These are phyloP conservation scores for Epizoanthus stellaris DNA, from an alignment of 92 coral and sea anemone species.

Conservation along the genomic window DNA sequence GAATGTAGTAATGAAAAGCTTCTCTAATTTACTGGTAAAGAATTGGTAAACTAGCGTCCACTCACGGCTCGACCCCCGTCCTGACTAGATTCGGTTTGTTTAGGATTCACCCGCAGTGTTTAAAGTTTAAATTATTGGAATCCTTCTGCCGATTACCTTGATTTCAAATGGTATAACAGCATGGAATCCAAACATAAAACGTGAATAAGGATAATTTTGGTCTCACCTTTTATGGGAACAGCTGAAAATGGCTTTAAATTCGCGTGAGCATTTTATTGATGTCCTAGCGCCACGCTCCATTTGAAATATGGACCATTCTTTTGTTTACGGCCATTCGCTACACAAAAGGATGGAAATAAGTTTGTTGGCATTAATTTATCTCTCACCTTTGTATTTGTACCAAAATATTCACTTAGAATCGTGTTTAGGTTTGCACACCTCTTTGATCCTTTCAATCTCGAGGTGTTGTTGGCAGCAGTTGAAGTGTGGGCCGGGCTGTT, in stretches of 20 bases:
- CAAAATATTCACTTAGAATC: constrained; percentile 32
- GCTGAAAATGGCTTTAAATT: constrained; percentile 14
- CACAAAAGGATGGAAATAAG: constrained; percentile 43
- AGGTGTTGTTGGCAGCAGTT: not conserved
- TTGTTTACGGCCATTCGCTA: not conserved
- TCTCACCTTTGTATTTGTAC: constrained; percentile 27
- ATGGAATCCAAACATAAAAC: constrained; percentile 27
- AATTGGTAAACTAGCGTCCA: too few species aligned
- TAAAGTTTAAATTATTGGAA: constrained; percentile 34
- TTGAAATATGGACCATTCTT: constrained; percentile 34
- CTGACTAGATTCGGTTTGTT: not conserved
- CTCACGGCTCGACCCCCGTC: not conserved
- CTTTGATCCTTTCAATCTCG: not conserved
- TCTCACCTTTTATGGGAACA: constrained; percentile 9
- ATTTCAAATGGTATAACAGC: constrained; percentile 42
- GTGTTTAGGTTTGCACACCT: constrained; percentile 4
- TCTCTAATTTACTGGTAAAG: not conserved
- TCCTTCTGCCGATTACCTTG: constrained; percentile 39
- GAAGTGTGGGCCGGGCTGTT: not conserved
- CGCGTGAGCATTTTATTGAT: constrained; percentile 44
- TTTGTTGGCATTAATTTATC: constrained; percentile 30
- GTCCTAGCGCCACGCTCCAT: constrained; percentile 35
- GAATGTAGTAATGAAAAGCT: not conserved
- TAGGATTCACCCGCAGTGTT: constrained; percentile 4
- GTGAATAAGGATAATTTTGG: constrained; percentile 27